Conservation (phyloP, 2,113 vertebrate species). For the Cynoglossus semilaevis region DNA sequence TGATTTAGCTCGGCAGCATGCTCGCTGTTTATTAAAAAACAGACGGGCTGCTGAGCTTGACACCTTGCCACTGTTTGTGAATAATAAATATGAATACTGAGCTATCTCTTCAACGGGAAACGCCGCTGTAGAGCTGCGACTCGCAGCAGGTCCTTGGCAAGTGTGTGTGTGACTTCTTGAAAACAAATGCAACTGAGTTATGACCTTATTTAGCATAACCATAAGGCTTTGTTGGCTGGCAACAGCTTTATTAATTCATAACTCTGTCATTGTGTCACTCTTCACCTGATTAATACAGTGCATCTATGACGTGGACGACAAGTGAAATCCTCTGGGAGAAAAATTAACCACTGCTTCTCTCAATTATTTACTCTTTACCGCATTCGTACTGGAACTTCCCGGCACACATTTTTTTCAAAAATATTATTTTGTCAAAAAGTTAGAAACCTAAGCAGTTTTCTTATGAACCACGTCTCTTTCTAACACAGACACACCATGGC, state of each 20-base stretch:
- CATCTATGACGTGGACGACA: constrained; percentile 45
- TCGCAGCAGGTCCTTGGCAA: no score
- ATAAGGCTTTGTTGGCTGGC: constrained; percentile 61
- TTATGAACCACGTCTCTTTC: no score
- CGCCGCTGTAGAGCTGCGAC: constrained; percentile 17
- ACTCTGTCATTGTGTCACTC: constrained; percentile 59
- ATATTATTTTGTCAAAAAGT: no score
- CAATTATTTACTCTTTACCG: constrained; percentile 51
- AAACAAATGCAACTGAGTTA: constrained; percentile 65
- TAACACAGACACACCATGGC: no score
- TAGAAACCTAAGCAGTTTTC: no score
- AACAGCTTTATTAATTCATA: constrained; percentile 69
- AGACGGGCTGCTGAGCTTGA: constrained; percentile 60
- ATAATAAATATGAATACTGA: constrained; percentile 63
- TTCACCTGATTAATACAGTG: constrained; percentile 58
- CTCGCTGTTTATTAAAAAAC: constrained; percentile 62
- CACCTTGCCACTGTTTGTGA: constrained; percentile 62
- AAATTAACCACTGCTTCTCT: constrained; percentile 41
- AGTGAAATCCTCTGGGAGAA: constrained; percentile 48
- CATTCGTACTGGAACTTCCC: background rate
- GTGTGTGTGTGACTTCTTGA: constrained; percentile 12
- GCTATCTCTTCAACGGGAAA: constrained; percentile 38
- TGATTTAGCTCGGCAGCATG: constrained; percentile 56
- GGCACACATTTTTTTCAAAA: no score
- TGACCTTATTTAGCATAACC: constrained; percentile 65